Evolutionary conservation across 2,888 invertebrate species (phyloP), one percentile per base, ranked within the genome.

Genomic region (Teleiodes luculella): DNA sequence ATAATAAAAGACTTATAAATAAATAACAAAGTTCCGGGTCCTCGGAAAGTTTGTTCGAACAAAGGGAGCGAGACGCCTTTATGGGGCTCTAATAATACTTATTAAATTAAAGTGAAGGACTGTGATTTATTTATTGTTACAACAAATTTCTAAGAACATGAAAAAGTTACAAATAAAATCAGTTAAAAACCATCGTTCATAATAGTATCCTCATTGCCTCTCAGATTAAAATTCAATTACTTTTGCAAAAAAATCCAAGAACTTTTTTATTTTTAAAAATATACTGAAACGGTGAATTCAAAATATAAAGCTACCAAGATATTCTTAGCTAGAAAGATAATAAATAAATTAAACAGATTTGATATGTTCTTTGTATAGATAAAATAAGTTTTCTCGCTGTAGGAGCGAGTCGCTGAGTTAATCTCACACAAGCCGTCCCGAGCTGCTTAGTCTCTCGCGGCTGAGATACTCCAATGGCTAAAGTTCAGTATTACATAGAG

Each of bases 401-500:
- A 43, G n/a, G n/a, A n/a, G n/a, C n/a, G n/a, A 50, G 35, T 36
- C 37, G 47, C 41, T 24, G 56, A 56, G 53, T 52, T 56, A 56
- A 56, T 56, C 56, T 53, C 37, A 41, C 45, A 49, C 46, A 20
- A 56, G 45, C 49, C 24, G 43, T 49, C 39, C 31, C 18, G 43
- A 36, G 51, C 52, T 31, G 51, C 48, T 59, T 57, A 57, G 57
- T 58, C 50, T 55, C 56, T 55, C 56, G 57, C 56, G 56, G 60
- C 55, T 53, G 57, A 61, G 58, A 54, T 66, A 62, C 57, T 56
- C 58, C 56, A 58, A 63, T 61, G 61, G 61, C 58, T 57, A 65
- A 67, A 67, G 62, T 67, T 70, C 57, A 41, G 61, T 57, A 64
- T 63, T 65, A 60, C 56, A 57, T 62, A 63, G 63, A 59, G 61